Conservation (phyloP, 37 sponge, comb jelly and placozoan species). For the Geodia barretti region DNA sequence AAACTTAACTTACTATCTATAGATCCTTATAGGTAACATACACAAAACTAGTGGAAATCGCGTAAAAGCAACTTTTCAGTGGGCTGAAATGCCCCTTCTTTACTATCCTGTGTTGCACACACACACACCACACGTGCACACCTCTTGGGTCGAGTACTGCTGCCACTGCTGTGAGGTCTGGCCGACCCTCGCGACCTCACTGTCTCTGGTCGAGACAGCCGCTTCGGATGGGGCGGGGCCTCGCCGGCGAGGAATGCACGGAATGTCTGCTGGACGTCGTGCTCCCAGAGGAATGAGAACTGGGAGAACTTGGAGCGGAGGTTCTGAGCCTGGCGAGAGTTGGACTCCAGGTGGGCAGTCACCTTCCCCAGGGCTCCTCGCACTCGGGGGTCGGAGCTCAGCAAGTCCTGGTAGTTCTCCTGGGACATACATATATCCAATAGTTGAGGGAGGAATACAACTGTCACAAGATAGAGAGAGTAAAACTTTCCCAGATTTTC, state of each 20-base stretch:
- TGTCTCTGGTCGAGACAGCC: conserved; percentile 64
- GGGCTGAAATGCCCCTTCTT: too few species aligned
- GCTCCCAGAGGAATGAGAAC: conserved; percentile 79
- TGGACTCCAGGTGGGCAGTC: conserved; percentile 67
- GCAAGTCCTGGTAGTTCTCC: background rate
- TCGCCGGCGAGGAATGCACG: conserved; percentile 62
- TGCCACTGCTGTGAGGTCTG: too few species aligned
- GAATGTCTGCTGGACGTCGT: conserved; percentile 74
- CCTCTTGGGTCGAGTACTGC: conserved; percentile 46
- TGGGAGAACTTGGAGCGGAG: conserved; percentile 60
- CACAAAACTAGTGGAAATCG: too few species aligned
- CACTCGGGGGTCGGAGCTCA: conserved; percentile 37
- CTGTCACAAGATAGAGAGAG: too few species aligned
- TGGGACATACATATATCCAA: background rate
- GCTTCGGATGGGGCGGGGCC: conserved; percentile 42
- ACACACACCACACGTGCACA: background rate
- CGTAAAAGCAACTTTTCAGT: too few species aligned
- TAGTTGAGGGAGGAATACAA: too few species aligned
- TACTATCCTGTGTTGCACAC: background rate
- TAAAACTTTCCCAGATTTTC: too few species aligned
- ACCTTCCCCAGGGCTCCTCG: conserved; percentile 41
- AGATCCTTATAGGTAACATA: too few species aligned
- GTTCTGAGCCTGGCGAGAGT: conserved; percentile 63
- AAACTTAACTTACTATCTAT: too few species aligned
- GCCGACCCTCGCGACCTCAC: conserved; percentile 56